Evolutionary conservation across 2,797 vertebrate species (phyloP).

Genomic region (Tangara arthus): DNA sequence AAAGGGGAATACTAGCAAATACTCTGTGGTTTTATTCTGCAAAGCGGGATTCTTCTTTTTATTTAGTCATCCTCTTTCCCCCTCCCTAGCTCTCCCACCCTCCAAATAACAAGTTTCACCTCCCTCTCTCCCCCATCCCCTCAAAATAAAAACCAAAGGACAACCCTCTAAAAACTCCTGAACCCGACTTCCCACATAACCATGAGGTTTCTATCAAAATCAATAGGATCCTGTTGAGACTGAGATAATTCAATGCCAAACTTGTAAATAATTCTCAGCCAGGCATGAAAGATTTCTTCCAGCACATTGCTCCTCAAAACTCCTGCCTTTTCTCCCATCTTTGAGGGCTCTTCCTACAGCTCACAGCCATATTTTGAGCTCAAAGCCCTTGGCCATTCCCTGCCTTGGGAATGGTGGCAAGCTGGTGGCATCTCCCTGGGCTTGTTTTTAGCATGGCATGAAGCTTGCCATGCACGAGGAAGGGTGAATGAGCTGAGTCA

Average conservation of each 20-base stretch:
- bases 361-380: neutral
- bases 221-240: neutral
- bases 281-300: neutral
- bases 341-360: neutral
- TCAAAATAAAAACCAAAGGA: neutral
- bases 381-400: neutral
- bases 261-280: neutral
- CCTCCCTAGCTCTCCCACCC: fast-evolving
- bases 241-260: neutral
- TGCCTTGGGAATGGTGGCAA: neutral
- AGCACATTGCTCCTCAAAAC: neutral
- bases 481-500: neutral
- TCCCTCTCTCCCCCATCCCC: fast-evolving
- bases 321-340: neutral
- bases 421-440: neutral
- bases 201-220: neutral
- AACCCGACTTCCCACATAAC: neutral
- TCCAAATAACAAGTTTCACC: neutral
- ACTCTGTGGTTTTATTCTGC: neutral
- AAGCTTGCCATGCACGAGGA: neutral
- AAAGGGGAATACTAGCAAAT: neutral
- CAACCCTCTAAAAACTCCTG: neutral
- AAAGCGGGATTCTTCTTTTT: neutral
- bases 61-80: fast-evolving
- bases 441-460: neutral